Base-by-base conservation (phyloP, 2,113 vertebrate genomes). In the Cryptotis parvus region DNA sequence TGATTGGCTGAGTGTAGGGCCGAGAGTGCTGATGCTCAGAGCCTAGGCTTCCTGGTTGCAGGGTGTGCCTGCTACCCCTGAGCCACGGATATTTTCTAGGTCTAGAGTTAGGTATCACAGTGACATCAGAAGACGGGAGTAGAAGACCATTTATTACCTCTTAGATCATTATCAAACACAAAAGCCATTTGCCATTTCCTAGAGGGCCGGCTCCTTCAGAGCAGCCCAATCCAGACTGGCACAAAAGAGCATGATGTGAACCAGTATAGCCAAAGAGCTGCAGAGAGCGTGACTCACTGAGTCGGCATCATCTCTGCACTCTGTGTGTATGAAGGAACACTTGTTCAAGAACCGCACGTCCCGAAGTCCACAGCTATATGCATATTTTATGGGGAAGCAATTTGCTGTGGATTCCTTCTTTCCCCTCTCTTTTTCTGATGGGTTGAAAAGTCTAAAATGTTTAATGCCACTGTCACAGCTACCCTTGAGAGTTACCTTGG, bases 401-500 rank as follows among this genome's bases (percentile, higher is more conserved):
- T 89, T 77, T 84, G 45, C 49, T 84, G 77, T 91, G 45, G 78
- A 72, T 24, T 31, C 18, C 20, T 24, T 20, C 55, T 20, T 16
- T 4, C 52, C 52, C 52, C 20, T 24, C 75, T n/a, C 66, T 83
- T 79, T 45, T 83, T 94, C 91, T 86, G 73, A 20, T 27, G 37
- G 31, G 75, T 16, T 35, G 29, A 81, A 87, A 84, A 66, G 31
- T 39, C 33, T 15, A 1, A 29, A 65, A 43, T 6, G 4, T 63
- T 75, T 82, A 33, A 66, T 66, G 31, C 49, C 27, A 22, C 27
- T 68, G 61, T 66, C 2, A 10, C 22, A 29, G 29, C 15, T 77
- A 15, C 66, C 52, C 33, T 88, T 68, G 39, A 89, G 31, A 70
- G 68, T 88, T 72, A 91, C 45, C 85, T 91, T 90, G 82, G 37